Conservation (phyloP, 2,888 invertebrate genomes). For the Stenchaetothrips biformis region DNA sequence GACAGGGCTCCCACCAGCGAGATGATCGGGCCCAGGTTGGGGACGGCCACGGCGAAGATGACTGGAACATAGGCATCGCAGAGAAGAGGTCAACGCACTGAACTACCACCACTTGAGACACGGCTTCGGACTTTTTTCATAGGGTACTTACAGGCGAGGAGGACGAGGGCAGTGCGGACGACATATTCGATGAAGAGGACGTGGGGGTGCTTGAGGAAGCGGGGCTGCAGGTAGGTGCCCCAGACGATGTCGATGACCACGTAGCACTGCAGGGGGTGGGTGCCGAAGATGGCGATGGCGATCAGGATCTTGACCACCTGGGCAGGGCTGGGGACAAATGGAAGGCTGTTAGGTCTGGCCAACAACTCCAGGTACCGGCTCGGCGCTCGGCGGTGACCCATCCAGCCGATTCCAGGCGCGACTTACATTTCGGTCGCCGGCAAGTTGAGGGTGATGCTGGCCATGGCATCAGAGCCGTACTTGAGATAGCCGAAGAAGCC, state of each 20-base stretch:
- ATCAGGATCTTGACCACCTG: conserved; percentile 67
- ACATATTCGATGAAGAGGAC: conserved; percentile 69
- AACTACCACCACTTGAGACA: background rate
- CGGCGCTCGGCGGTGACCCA: background rate
- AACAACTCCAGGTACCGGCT: background rate
- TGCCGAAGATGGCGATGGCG: conserved; percentile 79
- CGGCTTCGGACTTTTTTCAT: background rate
- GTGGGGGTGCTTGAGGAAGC: conserved; percentile 56
- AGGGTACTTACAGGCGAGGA: conserved; percentile 76
- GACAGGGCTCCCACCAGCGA: conserved; percentile 85
- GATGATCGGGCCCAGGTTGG: conserved; percentile 65
- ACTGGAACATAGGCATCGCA: conserved; percentile 54
- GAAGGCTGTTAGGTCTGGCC: background rate
- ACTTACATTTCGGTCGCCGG: conserved; percentile 62
- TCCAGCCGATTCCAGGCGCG: background rate
- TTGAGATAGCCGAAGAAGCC: conserved; percentile 88
- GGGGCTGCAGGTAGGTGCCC: conserved; percentile 66
- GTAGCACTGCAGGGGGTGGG: conserved; percentile 91
- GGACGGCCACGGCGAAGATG: conserved; percentile 76
- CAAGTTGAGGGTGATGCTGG: conserved; percentile 84
- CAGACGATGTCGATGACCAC: conserved; percentile 92
- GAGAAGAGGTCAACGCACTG: conserved; percentile 28
- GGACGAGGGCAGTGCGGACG: conserved; percentile 69
- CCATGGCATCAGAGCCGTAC: conserved; percentile 66
- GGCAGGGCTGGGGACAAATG: conserved; percentile 53